phyloP scores from a whole-genome alignment of 1,140 invertebrate species.

The Carcinoscorpius rotundicauda region DNA sequence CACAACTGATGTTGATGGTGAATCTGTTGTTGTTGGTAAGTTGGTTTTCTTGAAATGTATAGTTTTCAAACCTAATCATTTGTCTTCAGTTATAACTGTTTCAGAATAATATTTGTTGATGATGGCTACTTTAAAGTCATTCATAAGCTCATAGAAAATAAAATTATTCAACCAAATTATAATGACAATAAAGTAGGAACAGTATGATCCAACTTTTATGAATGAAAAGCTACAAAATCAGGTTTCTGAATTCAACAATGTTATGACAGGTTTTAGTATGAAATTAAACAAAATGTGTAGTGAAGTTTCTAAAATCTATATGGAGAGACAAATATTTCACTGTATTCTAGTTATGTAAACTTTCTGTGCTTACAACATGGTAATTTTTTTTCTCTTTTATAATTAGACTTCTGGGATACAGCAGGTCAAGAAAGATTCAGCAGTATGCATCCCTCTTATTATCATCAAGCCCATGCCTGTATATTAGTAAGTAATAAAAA shows the following conservation, averaged over 20 bases:
- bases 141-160: too few relatives aligned
- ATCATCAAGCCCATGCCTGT: slow-evolving; percentile 48
- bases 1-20: slow-evolving; percentile 36
- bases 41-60: slow-evolving; percentile 8
- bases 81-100: too few relatives aligned
- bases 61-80: neutral
- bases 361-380: neutral
- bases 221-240: too few relatives aligned
- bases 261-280: neutral
- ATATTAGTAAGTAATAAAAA: slow-evolving; percentile 31
- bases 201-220: neutral
- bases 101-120: too few relatives aligned
- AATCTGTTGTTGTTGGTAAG: slow-evolving; percentile 41
- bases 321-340: too few relatives aligned
- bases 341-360: slow-evolving; percentile 1
- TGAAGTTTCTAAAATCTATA: too few relatives aligned
- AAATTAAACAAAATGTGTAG: slow-evolving; percentile 1
- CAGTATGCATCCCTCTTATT: slow-evolving; percentile 47
- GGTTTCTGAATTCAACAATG: too few relatives aligned
- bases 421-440: slow-evolving; percentile 47
- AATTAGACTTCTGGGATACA: slow-evolving; percentile 48
- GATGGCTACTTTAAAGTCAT: too few relatives aligned
- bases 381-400: neutral
- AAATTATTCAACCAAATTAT: too few relatives aligned
- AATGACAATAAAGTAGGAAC: neutral